Conservation (phyloP, 2,888 invertebrate genomes). For the Alcis repandata region DNA sequence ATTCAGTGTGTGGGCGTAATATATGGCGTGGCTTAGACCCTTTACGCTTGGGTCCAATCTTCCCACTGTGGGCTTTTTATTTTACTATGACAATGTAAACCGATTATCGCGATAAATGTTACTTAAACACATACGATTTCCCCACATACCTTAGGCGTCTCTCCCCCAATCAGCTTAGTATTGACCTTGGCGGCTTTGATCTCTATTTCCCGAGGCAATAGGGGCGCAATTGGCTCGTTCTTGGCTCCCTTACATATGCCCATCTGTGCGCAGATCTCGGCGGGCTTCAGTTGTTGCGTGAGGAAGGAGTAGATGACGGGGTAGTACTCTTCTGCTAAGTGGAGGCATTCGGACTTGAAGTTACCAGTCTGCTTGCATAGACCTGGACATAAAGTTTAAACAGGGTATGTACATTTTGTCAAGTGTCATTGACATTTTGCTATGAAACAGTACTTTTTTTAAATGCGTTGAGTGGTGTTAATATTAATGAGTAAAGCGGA, state of each 20-base stretch:
- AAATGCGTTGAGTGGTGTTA: too few species aligned
- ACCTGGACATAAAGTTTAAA: constrained; percentile 75
- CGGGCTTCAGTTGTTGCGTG: constrained; percentile 89
- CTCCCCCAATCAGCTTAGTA: constrained; percentile 66
- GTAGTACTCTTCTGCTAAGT: constrained; percentile 93
- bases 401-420: too few species aligned
- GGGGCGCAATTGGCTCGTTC: constrained; percentile 85
- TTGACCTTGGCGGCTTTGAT: constrained; percentile 54
- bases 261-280: constrained; percentile 89
- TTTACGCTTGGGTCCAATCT: too few species aligned
- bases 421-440: too few species aligned
- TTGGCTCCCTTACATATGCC: constrained; percentile 88
- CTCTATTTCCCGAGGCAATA: constrained; percentile 84
- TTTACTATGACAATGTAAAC: too few species aligned
- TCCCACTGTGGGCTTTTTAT: too few species aligned
- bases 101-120: too few species aligned
- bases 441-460: too few species aligned
- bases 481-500: too few species aligned
- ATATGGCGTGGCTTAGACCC: too few species aligned
- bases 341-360: constrained; percentile 91
- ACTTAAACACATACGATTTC: too few species aligned
- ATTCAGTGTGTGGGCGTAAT: too few species aligned
- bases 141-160: constrained; percentile 69
- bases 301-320: constrained; percentile 90
- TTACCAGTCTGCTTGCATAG: constrained; percentile 92